phyloP scores from a whole-genome alignment of 2,888 invertebrate genomes.

The Therioaphis trifolii region DNA sequence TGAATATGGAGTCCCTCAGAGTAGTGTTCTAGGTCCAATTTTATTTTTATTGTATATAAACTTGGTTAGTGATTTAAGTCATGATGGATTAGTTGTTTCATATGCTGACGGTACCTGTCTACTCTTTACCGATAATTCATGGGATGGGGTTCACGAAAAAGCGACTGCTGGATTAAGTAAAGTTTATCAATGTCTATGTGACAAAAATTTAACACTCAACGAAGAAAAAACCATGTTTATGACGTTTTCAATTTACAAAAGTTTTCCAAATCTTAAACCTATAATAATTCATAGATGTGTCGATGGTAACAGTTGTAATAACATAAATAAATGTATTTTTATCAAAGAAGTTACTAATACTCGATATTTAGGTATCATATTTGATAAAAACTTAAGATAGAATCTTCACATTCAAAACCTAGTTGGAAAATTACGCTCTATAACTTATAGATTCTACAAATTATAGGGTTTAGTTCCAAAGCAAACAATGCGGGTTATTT shows the following conservation, averaged over 20 bases:
- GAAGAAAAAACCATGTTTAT: constrained; percentile 4
- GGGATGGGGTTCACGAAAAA: no score
- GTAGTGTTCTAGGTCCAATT: not conserved
- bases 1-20: no score
- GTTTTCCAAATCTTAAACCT: no score
- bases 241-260: no score
- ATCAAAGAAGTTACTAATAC: not conserved
- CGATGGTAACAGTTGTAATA: no score
- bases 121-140: not conserved
- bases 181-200: not conserved
- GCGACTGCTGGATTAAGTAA: not conserved
- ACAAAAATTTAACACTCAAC: not conserved
- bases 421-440: not conserved
- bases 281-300: no score
- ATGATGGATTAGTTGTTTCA: not conserved
- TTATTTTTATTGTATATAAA: constrained; percentile 1
- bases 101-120: not conserved
- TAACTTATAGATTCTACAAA: not conserved
- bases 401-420: not conserved
- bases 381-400: no score
- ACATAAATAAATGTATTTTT: not conserved
- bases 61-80: not conserved
- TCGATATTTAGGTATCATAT: not conserved
- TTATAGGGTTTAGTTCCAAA: no score
- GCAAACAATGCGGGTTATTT: no score